Base-by-base conservation (phyloP, 2,113 vertebrate species). In the Equus przewalskii region DNA sequence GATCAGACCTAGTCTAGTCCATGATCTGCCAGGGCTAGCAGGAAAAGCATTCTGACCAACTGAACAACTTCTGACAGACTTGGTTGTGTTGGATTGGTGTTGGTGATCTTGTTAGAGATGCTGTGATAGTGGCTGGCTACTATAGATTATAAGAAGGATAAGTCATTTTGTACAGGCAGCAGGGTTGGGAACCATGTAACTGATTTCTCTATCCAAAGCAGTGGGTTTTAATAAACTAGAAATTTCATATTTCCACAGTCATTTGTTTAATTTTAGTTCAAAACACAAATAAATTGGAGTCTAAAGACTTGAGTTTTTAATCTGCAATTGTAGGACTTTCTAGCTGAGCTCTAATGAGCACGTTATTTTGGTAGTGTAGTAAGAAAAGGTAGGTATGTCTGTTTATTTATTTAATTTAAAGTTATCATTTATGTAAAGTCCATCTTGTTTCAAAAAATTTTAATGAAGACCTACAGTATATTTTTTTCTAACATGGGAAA, bases 401-500 rank as follows among this genome's bases (percentile, higher is more conserved):
- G 26, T 89, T 92, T 73, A 67, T 84, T 92, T 73, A 72, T 44
- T 96, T 76, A 49, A 36, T 73, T 78, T 60, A 60, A 88, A 84
- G 65, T 94, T 96, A 67, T 80, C 67, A 78, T 56, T 93, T 96
- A 73, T 73, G n/a, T 28, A 60, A 86, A 89, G 30, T 51, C 6
- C 6, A 56, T 83, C 70, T 60, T 33, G 11, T 60, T 94, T 87
- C 36, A 84, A 85, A 95, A 56, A 44, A 33, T 1, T 80, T 95
- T 78, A 86, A 44, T 90, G 36, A 87, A 6, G 19, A 73, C 22
- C n/a, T 21, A 16, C 49, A 60, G 28, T 78, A 28, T 67, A 51
- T 93, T 70, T 96, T 96, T 85, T 89, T 78, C 56, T 81, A 76
- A 79, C 30, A 46, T 73, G 65, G 89, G 26, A 80, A 72, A 78